Base-by-base conservation (phyloP, 2,797 vertebrate species). In the Odontamblyopus rebecca region DNA sequence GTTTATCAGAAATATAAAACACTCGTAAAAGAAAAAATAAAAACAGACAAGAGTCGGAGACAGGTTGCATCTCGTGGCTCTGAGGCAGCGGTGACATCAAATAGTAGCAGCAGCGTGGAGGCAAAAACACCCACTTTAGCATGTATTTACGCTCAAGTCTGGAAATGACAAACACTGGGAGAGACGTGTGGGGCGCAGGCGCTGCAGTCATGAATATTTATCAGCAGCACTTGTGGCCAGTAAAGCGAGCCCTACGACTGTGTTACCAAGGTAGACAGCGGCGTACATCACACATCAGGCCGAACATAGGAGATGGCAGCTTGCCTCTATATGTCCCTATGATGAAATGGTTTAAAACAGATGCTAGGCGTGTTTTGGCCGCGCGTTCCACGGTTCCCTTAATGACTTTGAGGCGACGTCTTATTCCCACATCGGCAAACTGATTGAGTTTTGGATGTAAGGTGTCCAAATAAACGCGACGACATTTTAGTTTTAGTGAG, bases 181-280 rank as follows among this genome's bases (percentile, higher is more conserved):
- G 82, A 86, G 82, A 57, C 65, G 50, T 61, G 69, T 70, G 83
- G 79, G 69, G 88, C 82, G 81, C 86, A 89, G 80, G 86, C 85
- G 86, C 83, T 86, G 64, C 68, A 70, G 38, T 84, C 85, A 89
- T 90, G 84, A 89, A 91, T 92, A 90, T 91, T 78, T 90, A 92
- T 90, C 16, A 85, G 51, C 73, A 77, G 86, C 85, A 89, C 89
- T 85, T 88, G 86, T 85, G 85, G 82, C 86, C 86, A 89, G 83
- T 83, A 90, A 91, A 91, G 61, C 76, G 82, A 88, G 76, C 81
- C 86, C 86, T 86, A 82, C 83, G 88, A 80, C 75, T 85, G 82
- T 77, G 82, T 83, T 88, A 84, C 81, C 73, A 73, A 82, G 86
- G 85, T 83, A 85, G 84, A 82, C 82, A 73, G 59, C 70, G 72